Conservation (phyloP, 2,888 invertebrate genomes). For the Tetramorium bicarinatum region DNA sequence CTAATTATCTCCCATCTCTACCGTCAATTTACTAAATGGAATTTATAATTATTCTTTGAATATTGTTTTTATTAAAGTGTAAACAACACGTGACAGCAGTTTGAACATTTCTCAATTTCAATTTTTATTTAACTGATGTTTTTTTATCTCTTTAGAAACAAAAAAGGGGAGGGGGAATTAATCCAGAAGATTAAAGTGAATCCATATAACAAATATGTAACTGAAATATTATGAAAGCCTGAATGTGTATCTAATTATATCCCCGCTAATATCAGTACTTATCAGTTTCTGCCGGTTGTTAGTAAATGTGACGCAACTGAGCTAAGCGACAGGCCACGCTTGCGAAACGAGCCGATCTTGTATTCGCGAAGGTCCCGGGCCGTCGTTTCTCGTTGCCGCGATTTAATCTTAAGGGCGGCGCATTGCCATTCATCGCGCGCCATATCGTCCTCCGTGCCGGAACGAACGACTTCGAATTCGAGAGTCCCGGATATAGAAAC, state of each 20-base stretch:
- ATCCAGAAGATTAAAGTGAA: conserved; percentile 1
- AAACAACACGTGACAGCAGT: background rate
- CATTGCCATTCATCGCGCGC: conserved; percentile 55
- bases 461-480: conserved; percentile 61
- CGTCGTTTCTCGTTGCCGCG: conserved; percentile 55
- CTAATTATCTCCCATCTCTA: background rate
- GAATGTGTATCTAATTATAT: conserved; percentile 32
- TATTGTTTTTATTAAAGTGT: background rate
- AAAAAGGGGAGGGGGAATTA: background rate
- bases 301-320: conserved; percentile 22
- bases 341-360: conserved; percentile 36
- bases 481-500: conserved; percentile 51
- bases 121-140: background rate
- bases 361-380: conserved; percentile 50
- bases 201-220: background rate
- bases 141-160: background rate
- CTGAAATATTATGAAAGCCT: background rate
- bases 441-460: conserved; percentile 55
- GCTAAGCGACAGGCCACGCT: conserved; percentile 28
- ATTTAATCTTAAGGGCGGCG: conserved; percentile 53
- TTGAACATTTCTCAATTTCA: conserved; percentile 2
- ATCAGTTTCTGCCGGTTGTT: conserved; percentile 21
- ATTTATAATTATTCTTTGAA: background rate
- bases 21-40: background rate
- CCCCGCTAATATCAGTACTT: conserved; percentile 1